These are phyloP conservation scores for Eulithis testata DNA, from an alignment of 2,888 invertebrate genomes.

Conservation along the genomic window DNA sequence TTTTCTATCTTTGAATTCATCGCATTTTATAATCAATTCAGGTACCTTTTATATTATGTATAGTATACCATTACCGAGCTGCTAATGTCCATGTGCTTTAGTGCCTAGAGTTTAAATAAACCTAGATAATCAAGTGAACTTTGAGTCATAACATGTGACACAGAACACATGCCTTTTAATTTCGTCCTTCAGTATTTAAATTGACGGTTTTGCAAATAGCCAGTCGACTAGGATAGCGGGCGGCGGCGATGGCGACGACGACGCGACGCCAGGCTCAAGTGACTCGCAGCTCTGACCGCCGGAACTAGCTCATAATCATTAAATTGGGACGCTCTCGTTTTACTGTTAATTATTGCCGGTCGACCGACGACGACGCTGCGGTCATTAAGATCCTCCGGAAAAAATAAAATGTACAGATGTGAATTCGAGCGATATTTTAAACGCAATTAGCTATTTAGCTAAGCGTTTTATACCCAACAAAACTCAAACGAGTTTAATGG, in stretches of 20 bases:
- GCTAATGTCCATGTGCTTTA: no score
- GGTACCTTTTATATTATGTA: no score
- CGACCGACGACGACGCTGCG: slow-evolving; percentile 44
- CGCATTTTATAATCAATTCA: no score
- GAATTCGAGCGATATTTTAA: slow-evolving; percentile 56
- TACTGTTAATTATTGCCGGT: slow-evolving; percentile 70
- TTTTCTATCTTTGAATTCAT: no score
- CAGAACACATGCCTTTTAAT: slow-evolving; percentile 42
- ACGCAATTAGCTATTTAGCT: slow-evolving; percentile 55
- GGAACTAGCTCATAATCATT: slow-evolving; percentile 77
- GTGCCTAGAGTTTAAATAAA: not conserved
- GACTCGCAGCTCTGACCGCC: slow-evolving; percentile 54
- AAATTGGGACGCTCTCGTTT: slow-evolving; percentile 72
- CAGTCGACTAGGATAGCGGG: no score
- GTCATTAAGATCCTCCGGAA: slow-evolving; percentile 65
- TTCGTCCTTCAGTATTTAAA: slow-evolving; percentile 49
- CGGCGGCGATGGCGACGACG: no score
- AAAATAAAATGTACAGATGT: slow-evolving; percentile 53
- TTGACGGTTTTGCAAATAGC: slow-evolving; percentile 55
- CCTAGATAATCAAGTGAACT: slow-evolving; percentile 27
- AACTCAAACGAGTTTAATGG: slow-evolving; percentile 51
- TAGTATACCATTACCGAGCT: no score
- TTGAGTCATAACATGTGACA: slow-evolving; percentile 22
- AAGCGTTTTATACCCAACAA: slow-evolving; percentile 48
- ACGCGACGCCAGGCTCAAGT: not conserved